Conservation (phyloP, 2,113 vertebrate species). For the Seriola rivoliana region DNA sequence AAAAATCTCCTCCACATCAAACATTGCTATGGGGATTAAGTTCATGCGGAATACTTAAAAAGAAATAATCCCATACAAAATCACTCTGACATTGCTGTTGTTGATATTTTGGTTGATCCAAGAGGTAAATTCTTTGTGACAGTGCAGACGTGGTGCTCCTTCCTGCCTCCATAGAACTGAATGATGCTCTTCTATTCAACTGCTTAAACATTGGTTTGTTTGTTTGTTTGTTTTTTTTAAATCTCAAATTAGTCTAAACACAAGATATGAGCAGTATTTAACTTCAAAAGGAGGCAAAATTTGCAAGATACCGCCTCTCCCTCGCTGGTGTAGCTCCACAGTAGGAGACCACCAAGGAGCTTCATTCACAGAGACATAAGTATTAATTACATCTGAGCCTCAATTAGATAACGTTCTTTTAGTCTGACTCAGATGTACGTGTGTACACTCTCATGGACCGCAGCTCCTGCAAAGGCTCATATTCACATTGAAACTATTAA, state of each 20-base stretch:
- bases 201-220: constrained; percentile 34
- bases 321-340: constrained; percentile 32
- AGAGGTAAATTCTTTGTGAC: constrained; percentile 25
- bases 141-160: constrained; percentile 4
- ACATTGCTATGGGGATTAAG: constrained; percentile 38
- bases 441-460: constrained; percentile 15
- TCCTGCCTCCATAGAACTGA: constrained; percentile 34
- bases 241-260: constrained; percentile 64
- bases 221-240: constrained; percentile 24
- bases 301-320: constrained; percentile 46
- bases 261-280: constrained; percentile 62
- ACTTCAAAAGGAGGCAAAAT: constrained; percentile 70
- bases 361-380: constrained; percentile 52
- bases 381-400: constrained; percentile 74
- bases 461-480: constrained; percentile 27
- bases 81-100: constrained; percentile 26
- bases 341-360: constrained; percentile 59
- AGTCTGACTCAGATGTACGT: constrained; percentile 28
- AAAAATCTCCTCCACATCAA: constrained; percentile 41
- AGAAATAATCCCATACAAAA: constrained; percentile 54
- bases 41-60: constrained; percentile 39
- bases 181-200: constrained; percentile 6
- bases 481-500: constrained; percentile 47
- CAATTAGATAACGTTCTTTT: constrained; percentile 66
- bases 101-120: constrained; percentile 32